phyloP scores from a whole-genome alignment of 2,797 vertebrate genomes.

The Margarornis squamiger region DNA sequence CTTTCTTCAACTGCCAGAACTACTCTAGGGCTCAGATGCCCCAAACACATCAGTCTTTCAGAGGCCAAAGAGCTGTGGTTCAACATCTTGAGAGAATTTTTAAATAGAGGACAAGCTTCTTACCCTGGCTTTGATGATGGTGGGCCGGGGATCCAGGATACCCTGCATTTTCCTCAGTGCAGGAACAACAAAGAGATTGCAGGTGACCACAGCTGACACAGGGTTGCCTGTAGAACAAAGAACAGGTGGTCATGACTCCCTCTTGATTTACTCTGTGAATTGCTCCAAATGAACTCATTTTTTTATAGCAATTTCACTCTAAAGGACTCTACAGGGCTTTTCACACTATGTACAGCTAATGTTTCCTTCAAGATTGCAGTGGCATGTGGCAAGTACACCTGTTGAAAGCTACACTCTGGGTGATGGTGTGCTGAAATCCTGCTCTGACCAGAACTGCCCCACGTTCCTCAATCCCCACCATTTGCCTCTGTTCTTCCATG shows the following conservation, averaged over 20 bases:
- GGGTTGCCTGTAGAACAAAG: conserved; percentile 87
- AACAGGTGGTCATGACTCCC: background rate
- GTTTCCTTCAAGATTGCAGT: background rate
- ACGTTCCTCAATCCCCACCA: background rate
- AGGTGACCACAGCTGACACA: conserved; percentile 97
- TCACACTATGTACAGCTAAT: background rate
- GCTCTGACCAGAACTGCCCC: background rate
- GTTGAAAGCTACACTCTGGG: background rate
- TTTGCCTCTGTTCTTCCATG: background rate
- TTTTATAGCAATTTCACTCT: background rate
- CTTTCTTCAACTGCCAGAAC: background rate
- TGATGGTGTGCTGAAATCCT: background rate
- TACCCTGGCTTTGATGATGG: conserved; percentile 99
- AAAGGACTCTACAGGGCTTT: background rate
- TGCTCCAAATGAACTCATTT: background rate
- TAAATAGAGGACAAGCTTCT: conserved; percentile 34
- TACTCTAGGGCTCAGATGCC: background rate
- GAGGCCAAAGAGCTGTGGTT: background rate
- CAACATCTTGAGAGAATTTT: background rate
- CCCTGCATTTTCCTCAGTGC: conserved; percentile 99
- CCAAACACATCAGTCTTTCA: background rate
- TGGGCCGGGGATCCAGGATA: conserved; percentile 96
- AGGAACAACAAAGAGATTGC: conserved; percentile 99
- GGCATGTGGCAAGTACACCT: background rate
- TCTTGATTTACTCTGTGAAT: background rate